Evolutionary conservation across 2,113 vertebrate genomes (phyloP).

Genomic region (Alligator sinensis): DNA sequence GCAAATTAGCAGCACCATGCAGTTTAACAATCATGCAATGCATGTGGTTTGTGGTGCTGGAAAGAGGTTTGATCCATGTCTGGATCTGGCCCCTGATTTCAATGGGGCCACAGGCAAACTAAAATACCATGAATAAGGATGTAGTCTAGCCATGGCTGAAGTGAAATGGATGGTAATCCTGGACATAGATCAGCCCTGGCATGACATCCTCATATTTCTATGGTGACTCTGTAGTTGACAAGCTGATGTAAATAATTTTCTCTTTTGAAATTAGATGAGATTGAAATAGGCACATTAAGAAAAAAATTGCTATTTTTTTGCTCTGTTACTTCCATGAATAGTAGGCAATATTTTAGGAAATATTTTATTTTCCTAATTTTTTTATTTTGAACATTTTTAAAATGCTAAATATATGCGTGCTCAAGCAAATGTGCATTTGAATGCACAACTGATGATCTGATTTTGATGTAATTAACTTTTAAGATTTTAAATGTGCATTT

Average conservation of each 20-base stretch:
- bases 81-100: background rate
- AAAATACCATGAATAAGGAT: background rate
- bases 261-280: constrained; percentile 40
- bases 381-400: constrained; percentile 47
- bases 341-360: constrained; percentile 52
- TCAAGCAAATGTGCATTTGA: constrained; percentile 72
- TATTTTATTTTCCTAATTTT: constrained; percentile 42
- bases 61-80: background rate
- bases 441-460: constrained; percentile 74
- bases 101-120: background rate
- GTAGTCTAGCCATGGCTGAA: background rate
- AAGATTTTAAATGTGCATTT: constrained; percentile 73
- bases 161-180: background rate
- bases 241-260: background rate
- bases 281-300: constrained; percentile 11
- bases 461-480: constrained; percentile 81
- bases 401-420: constrained; percentile 50
- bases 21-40: too few species aligned
- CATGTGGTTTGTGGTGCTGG: too few species aligned
- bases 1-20: too few species aligned
- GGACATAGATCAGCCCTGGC: background rate
- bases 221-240: background rate
- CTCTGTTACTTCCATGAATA: background rate
- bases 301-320: background rate
- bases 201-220: background rate